Evolutionary conservation across 2,113 vertebrate species (phyloP), one percentile per base, ranked within the genome.

Genomic region (Meleagris gallopavo): DNA sequence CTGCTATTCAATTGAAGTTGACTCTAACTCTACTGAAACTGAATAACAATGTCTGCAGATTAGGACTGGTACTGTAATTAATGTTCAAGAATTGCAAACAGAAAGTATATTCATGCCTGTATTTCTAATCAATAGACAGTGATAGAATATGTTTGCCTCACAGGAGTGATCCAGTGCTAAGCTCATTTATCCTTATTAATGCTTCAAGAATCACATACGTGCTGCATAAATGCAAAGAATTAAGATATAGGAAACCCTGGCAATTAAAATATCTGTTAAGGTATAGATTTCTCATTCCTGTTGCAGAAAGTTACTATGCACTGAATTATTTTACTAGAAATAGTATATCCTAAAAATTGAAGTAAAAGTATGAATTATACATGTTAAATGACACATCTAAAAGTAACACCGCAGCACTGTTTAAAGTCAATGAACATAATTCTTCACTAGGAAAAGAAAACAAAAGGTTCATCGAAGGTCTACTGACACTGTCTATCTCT

Each of bases 101-200:
- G 58, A 89, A 92, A 94, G 65, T 90, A 93, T 86, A 8, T 85
- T 87, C 65, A 64, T 78, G 73, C 46, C 24, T 67, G 13, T 36
- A 78, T 88, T 80, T 83, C 38, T 55, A 88, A 95, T 74, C 64
- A 66, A 74, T 58, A 88, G 71, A 65, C 20, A 77, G 38, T 50
- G 54, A 40, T 40, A 12, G 71, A 93, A 90, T 19, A 91, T 18
- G 24, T 38, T 73, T 88, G 38, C 60, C 76, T 90, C 73, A 78
- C 0, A 18, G 60, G 57, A 83, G 16, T 3, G 10, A 75, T 60
- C 46, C 79, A 71, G 11, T 27, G 17, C 75, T 71, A 83, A 67
- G 18, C 38, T 80, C 32, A 60, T 88, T 93, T 84, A 92, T 75
- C 75, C 80, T 77, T 86, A 90, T 43, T 64, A 34, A 75, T 61